phyloP scores from a whole-genome alignment of 2,888 invertebrate genomes.

The Diabrotica balteata region DNA sequence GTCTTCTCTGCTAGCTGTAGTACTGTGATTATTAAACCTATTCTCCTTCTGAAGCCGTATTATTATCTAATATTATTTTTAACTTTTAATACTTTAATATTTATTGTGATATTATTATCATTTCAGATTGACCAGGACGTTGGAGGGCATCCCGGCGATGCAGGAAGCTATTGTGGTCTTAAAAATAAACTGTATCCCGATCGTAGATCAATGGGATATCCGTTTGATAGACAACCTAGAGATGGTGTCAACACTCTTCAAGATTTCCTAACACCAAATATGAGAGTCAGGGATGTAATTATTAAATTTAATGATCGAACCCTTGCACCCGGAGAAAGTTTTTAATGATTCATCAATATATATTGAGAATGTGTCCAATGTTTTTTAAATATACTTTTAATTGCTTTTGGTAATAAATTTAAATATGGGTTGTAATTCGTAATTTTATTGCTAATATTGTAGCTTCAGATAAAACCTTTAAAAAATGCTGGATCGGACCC shows the following conservation, averaged over 20 bases:
- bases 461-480: no score
- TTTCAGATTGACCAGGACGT: conserved; percentile 64
- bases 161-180: conserved; percentile 80
- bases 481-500: no score
- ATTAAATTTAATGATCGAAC: conserved; percentile 68
- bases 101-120: background rate
- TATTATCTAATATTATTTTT: no score
- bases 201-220: conserved; percentile 83
- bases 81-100: no score
- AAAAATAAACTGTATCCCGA: conserved; percentile 82
- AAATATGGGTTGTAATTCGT: background rate
- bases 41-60: no score
- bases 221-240: conserved; percentile 74
- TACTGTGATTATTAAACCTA: no score
- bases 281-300: conserved; percentile 70
- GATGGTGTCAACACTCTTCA: conserved; percentile 65
- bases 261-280: conserved; percentile 78
- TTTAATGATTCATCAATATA: background rate
- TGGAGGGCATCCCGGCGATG: conserved; percentile 69
- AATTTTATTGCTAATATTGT: background rate
- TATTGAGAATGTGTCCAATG: background rate
- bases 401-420: background rate
- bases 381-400: no score
- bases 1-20: no score
- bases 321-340: conserved; percentile 44